Evolutionary conservation across 2,113 vertebrate genomes (phyloP).

Genomic region (Ammospiza nelsoni): DNA sequence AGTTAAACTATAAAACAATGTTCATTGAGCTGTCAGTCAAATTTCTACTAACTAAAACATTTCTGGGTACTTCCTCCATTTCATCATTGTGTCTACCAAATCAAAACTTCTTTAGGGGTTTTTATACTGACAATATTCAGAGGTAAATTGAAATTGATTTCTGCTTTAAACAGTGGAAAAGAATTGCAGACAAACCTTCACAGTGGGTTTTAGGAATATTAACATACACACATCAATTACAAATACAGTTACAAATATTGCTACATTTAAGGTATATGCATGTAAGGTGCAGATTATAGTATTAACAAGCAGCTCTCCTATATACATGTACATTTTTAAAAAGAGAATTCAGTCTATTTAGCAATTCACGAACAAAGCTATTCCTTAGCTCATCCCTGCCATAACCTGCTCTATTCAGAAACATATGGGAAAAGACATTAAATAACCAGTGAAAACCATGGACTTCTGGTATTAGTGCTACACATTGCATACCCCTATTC

Average conservation of each 20-base stretch:
- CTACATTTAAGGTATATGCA: background rate
- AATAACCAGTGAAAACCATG: slow-evolving; percentile 81
- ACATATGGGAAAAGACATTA: slow-evolving; percentile 86
- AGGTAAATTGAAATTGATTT: background rate
- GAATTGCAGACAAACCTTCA: background rate
- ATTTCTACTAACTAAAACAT: background rate
- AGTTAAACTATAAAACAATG: background rate
- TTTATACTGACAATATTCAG: background rate
- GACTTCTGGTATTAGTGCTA: slow-evolving; percentile 86
- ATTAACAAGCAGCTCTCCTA: slow-evolving; percentile 61
- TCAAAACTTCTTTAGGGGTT: background rate
- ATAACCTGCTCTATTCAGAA: slow-evolving; percentile 85
- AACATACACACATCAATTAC: background rate
- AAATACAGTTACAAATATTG: background rate
- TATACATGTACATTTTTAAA: slow-evolving; percentile 45
- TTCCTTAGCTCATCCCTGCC: slow-evolving; percentile 83
- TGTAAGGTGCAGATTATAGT: background rate
- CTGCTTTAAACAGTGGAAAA: background rate
- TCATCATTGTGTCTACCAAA: background rate
- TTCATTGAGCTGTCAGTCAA: background rate
- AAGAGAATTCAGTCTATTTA: slow-evolving; percentile 71
- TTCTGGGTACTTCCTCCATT: background rate
- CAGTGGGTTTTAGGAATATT: background rate
- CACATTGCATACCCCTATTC: slow-evolving; percentile 84
- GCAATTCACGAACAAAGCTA: slow-evolving; percentile 80